Percentiles rank a stretch among this genome's conserved stretches.
Evolutionary conservation across 2,888 invertebrate species (phyloP).

Genomic region (Leptinotarsa juncta): DNA sequence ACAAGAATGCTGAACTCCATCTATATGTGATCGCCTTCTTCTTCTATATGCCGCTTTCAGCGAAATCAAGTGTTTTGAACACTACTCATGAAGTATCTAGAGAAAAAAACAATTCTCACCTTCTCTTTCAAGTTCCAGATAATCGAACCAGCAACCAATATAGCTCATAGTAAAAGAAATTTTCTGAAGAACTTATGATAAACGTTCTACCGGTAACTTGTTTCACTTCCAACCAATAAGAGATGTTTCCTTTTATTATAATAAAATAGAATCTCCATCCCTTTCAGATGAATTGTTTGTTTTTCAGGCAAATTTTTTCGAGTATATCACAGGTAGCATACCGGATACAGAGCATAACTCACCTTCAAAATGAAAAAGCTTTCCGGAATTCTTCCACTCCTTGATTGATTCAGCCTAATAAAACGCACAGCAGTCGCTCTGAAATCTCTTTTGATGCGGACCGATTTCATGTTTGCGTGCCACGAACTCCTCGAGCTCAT

Average conservation of each 20-base stretch:
- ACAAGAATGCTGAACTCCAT: no score
- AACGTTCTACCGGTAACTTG: no score
- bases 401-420: conserved; percentile 25
- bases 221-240: not conserved
- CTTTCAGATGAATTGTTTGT: conserved; percentile 5
- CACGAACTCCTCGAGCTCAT: conserved; percentile 23
- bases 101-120: no score
- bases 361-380: conserved; percentile 19
- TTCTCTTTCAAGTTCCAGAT: no score
- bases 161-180: no score
- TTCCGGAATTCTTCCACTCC: conserved; percentile 15
- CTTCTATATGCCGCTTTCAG: no score
- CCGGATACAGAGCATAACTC: conserved; percentile 9
- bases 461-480: conserved; percentile 21
- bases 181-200: no score
- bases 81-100: no score
- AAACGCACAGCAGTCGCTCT: conserved; percentile 13
- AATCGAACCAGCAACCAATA: no score
- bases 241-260: not conserved
- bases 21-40: no score
- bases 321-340: conserved; percentile 4
- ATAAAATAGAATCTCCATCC: not conserved
- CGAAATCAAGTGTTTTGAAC: no score
- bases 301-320: not conserved
- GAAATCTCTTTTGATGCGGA: conserved; percentile 18